A percentile compares a stretch with the other conserved stretches of the same genome.
phyloP scores from a whole-genome alignment of 2,888 invertebrate species.

The Zootermopsis nevadensis region DNA sequence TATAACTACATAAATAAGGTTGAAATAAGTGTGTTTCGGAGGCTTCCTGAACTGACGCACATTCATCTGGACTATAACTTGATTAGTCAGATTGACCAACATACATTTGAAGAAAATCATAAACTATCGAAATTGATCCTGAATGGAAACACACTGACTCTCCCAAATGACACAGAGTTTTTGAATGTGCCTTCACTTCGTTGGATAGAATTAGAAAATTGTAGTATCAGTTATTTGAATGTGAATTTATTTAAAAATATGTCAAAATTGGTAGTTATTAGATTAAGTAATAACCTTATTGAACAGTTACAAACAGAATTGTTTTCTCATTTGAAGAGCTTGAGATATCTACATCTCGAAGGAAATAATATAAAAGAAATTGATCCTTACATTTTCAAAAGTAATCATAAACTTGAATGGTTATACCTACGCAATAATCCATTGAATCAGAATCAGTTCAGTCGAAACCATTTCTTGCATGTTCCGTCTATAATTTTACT shows the following conservation, averaged over 20 bases:
- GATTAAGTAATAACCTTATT: neutral
- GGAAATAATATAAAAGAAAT: neutral
- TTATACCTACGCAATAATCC: neutral
- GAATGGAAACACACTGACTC: neutral
- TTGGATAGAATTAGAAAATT: slow-evolving; percentile 12
- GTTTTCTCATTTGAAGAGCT: neutral
- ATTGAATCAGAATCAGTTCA: neutral
- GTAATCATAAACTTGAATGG: neutral
- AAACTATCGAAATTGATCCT: neutral
- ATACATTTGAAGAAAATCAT: neutral
- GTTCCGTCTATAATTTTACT: slow-evolving; percentile 2
- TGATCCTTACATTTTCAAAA: neutral
- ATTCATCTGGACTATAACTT: neutral
- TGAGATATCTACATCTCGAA: slow-evolving; percentile 18
- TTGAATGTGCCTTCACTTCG: neutral
- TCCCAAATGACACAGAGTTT: neutral
- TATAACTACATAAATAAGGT: neutral
- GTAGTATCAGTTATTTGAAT: neutral
- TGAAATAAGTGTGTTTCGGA: neutral
- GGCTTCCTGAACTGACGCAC: neutral
- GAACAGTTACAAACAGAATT: neutral
- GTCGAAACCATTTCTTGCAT: neutral
- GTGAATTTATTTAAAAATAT: neutral
- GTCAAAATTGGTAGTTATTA: neutral
- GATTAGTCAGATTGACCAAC: neutral